These are phyloP conservation scores for honey bee (Apis mellifera) DNA, from an alignment of 1,140 invertebrate species.

Conservation along the genomic window DNA sequence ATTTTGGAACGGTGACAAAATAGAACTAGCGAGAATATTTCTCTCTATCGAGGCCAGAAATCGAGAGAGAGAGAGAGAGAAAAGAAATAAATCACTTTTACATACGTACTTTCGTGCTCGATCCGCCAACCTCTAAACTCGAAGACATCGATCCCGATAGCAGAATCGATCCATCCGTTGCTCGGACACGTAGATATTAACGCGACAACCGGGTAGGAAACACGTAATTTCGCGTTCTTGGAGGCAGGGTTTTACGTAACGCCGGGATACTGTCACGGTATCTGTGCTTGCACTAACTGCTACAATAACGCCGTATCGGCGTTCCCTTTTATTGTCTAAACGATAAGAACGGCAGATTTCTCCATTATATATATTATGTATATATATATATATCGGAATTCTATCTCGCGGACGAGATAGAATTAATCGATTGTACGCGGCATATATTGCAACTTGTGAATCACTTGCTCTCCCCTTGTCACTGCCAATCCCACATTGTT, in stretches of 20 bases:
- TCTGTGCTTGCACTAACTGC: conserved; percentile 14
- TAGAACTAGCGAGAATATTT: no score
- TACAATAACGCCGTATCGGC: conserved; percentile 31
- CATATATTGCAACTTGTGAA: conserved; percentile 19
- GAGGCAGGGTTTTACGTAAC: conserved; percentile 65
- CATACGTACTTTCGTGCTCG: no score
- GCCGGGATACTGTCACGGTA: conserved; percentile 43
- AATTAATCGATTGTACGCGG: conserved; percentile 54
- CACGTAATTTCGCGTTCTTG: conserved; percentile 65
- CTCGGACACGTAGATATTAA: conserved; percentile 56
- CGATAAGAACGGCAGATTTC: conserved; percentile 54
- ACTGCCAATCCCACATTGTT: conserved; percentile 5
- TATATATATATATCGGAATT: conserved; percentile 43
- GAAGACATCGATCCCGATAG: conserved; percentile 22
- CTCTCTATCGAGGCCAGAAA: no score
- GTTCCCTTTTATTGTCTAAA: conserved; percentile 50
- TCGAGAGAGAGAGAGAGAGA: no score
- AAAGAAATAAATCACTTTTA: no score
- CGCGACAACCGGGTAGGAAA: conserved; percentile 48
- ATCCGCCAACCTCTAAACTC: no score
- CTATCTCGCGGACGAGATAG: conserved; percentile 24
- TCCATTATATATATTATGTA: conserved; percentile 7
- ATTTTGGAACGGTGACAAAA: no score
- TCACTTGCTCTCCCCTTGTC: conserved; percentile 15
- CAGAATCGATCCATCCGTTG: conserved; percentile 23